Base-by-base conservation (phyloP, 2,797 vertebrate species). In the Sus cebifrons region DNA sequence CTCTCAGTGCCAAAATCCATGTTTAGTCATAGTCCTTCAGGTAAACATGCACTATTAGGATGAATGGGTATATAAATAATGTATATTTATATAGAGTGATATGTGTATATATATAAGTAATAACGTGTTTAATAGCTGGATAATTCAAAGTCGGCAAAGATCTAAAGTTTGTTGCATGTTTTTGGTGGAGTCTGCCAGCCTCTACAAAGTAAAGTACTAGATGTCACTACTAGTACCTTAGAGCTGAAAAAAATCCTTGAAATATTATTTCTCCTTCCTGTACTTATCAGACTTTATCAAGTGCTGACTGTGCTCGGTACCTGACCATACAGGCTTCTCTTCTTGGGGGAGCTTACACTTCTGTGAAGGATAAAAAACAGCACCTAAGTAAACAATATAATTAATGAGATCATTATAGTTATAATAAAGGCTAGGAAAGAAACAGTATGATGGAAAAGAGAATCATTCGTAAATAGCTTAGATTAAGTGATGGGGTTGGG, bases 231-330 rank as follows among this genome's bases (percentile, higher is more conserved):
- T 56, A 56, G 4, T 23, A 52, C 4, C 6, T 75, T 62, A 87
- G 18, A 88, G 44, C 25, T 56, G 44, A 74, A 36, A 60, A 36
- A 77, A 97, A 81, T 23, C 23, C 75, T 94, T 70, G 18, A 87
- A 88, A 84, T 49, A 75, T 18, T 21, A 52, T 78, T 56, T 88
- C 2, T 3, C 18, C 58, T 86, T 64, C 20, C 12, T 83, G 10
- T 86, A 68, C 54, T 64, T 32, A 77, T 62, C 54, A 82, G n/a
- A 91, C 7, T 73, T 71, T 44, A 70, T 84, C 40, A 75, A 82
- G 36, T 75, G 6, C 32, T 81, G 18, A 52, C 23, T 17, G 2
- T 65, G n/a, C 64, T 64, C 27, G 11, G n/a, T 40, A 2, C 58
- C 68, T 44, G 27, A 29, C 27, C 54, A 13, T 23, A 29, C 2